A percentile compares a stretch with the other conserved stretches of the same genome.
These are phyloP conservation scores for Antechinus stuartii DNA, from an alignment of 2,113 vertebrate genomes.

Conservation along the genomic window DNA sequence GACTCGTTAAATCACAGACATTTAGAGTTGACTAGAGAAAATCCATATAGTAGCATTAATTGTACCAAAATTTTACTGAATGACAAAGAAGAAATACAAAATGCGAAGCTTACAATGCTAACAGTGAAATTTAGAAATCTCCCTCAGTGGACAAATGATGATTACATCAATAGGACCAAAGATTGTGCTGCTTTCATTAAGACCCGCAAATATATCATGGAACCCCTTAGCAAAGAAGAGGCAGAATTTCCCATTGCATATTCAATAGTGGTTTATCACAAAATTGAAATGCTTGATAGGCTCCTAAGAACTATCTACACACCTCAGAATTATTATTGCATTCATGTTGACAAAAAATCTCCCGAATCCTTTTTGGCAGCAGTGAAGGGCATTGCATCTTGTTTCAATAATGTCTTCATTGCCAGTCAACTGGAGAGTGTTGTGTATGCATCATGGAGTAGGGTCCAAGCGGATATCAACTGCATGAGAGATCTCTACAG, in stretches of 20 bases:
- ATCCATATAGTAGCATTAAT: conserved; percentile 82
- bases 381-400: conserved; percentile 87
- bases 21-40: conserved; percentile 83
- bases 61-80: conserved; percentile 89
- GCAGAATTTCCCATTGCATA: conserved; percentile 92
- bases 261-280: conserved; percentile 93
- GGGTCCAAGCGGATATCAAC: conserved; percentile 95
- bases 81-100: conserved; percentile 85
- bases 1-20: conserved; percentile 73
- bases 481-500: conserved; percentile 93
- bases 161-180: conserved; percentile 88
- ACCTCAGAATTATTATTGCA: conserved; percentile 90
- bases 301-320: conserved; percentile 88
- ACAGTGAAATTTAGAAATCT: conserved; percentile 83
- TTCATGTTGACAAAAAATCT: conserved; percentile 90
- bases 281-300: conserved; percentile 93
- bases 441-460: conserved; percentile 91
- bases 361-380: conserved; percentile 83
- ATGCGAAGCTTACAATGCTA: conserved; percentile 85
- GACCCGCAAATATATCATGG: conserved; percentile 88
- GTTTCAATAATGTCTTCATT: conserved; percentile 92
- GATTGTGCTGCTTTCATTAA: conserved; percentile 87
- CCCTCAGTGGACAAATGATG: conserved; percentile 79
- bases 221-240: conserved; percentile 91
- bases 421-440: conserved; percentile 87